phyloP scores from a whole-genome alignment of 2,113 vertebrate genomes.

The Thermophis baileyi region DNA sequence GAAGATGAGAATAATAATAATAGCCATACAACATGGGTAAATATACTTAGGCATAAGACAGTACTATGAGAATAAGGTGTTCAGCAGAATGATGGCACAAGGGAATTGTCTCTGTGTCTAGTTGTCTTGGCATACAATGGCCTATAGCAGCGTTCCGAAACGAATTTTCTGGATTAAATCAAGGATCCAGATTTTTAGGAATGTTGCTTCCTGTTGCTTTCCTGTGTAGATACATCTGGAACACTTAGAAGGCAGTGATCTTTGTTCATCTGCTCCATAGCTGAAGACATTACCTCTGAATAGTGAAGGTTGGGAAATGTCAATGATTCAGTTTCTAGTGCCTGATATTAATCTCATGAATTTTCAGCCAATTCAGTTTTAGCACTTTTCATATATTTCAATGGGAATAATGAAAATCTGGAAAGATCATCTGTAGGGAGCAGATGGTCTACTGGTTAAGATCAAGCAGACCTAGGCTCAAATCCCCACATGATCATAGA shows the following conservation, averaged over 20 bases:
- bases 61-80: not conserved
- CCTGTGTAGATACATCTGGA: not conserved
- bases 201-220: not conserved
- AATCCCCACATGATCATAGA: not conserved
- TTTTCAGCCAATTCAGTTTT: not conserved
- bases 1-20: not conserved
- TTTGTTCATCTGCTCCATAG: not conserved
- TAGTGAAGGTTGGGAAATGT: not conserved
- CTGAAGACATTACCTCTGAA: not conserved
- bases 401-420: not conserved
- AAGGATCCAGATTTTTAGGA: not conserved
- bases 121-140: not conserved
- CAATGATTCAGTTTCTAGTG: not conserved
- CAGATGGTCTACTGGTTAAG: not conserved
- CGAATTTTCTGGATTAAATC: not conserved
- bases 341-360: not conserved
- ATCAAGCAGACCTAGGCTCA: not conserved
- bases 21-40: not conserved
- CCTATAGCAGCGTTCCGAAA: not conserved
- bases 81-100: not conserved
- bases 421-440: not conserved
- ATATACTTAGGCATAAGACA: not conserved
- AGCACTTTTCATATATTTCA: not conserved
- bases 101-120: not conserved
- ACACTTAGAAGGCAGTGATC: not conserved